Base-by-base conservation (phyloP, 2,888 invertebrate genomes). In the Pachliopta kotzebuea region DNA sequence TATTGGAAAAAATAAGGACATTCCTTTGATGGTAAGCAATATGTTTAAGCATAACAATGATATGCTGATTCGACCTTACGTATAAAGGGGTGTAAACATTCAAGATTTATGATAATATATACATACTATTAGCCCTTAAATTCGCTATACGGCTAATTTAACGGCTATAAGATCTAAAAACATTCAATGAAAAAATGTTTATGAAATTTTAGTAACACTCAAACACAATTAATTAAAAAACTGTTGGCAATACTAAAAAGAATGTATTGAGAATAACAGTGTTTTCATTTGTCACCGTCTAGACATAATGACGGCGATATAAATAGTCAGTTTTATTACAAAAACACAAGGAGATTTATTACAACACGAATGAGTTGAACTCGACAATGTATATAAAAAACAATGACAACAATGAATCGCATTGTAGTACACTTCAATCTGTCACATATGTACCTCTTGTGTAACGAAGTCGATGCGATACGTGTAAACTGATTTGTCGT, bases 391-490 rank as follows among this genome's bases (percentile, higher is more conserved):
- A 60, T n/a, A n/a, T n/a, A 31, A 56, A 61, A 37, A 31, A 62
- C 56, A 52, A 62, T 24, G 24, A 24, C 24, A 53, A 62, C 52
- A 62, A 62, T 42, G 57, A 20, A 53, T 21, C 62, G 23, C 26
- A 45, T 57, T 62, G 57, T 62, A 50, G 57, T 62, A 50, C n/a
- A 37, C 50, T 45, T 55, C 29, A 59, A 63, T 59, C 58, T 53
- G 59, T 63, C 59, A 55, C 53, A 59, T n/a, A n/a, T 59, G n/a
- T 42, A 63, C 24, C n/a, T 63, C 63, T 63, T 59, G 58, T 58
- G 63, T 63, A 63, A 63, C 58, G 8, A 59, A 49, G 59, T 58
- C 53, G 53, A 57, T 52, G n/a, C 50, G 52, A 67, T 54, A 70
- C 67, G 53, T 57, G 65, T 21, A 54, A 21, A 23, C 31, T 49